Evolutionary conservation across 2,888 invertebrate species (phyloP).

Genomic region (Myopa tessellatipennis): DNA sequence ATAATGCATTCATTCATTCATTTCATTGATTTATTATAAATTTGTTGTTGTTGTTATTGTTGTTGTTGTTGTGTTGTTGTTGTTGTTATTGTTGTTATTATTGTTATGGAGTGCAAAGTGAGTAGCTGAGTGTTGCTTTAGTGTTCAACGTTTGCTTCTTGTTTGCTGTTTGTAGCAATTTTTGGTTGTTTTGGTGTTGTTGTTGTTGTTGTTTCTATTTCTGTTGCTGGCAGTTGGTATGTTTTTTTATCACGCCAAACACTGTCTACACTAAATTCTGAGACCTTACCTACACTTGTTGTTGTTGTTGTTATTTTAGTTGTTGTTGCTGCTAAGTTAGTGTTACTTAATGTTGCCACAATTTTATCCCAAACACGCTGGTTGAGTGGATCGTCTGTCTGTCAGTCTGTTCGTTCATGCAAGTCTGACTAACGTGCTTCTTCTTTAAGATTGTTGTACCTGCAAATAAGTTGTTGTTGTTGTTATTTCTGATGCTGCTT

Average conservation of each 20-base stretch:
- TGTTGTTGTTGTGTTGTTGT: no score
- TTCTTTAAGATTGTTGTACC: background rate
- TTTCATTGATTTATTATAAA: no score
- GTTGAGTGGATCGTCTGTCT: background rate
- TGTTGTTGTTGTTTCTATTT: background rate
- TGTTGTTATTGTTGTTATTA: no score
- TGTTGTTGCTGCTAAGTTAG: conserved; percentile 10
- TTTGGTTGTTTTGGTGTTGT: background rate
- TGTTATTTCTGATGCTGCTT: background rate
- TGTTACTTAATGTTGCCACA: conserved; percentile 36
- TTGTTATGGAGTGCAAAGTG: no score
- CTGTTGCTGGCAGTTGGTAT: background rate
- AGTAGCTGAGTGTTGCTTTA: no score
- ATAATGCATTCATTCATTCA: no score
- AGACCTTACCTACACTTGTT: background rate
- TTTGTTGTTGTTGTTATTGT: no score
- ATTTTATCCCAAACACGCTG: conserved; percentile 14
- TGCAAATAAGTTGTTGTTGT: background rate
- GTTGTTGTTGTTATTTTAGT: background rate
- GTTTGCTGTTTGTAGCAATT: no score
- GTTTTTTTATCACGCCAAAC: background rate
- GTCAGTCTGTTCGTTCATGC: background rate
- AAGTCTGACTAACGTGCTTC: no score
- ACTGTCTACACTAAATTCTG: background rate
- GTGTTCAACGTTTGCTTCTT: no score